Evolutionary conservation across 2,888 invertebrate genomes (phyloP).

Genomic region (Drosophila niveifrons): DNA sequence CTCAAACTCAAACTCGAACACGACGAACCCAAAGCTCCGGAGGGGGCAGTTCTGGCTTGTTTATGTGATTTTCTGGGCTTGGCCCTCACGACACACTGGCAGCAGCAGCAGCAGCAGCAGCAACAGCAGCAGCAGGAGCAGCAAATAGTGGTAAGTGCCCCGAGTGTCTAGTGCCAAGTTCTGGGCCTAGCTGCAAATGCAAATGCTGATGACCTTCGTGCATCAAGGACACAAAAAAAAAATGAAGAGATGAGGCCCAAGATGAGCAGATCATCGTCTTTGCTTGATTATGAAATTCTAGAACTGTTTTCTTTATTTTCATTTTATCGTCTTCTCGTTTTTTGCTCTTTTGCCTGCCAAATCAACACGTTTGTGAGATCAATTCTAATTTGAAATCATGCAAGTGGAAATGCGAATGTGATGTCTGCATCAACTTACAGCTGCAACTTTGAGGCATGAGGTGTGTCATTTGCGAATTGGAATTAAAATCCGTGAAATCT

Average conservation of each 20-base stretch:
- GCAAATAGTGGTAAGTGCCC: constrained; percentile 29
- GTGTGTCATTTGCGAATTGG: constrained; percentile 7
- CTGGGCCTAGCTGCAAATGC: constrained; percentile 70
- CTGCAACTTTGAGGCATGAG: constrained; percentile 4
- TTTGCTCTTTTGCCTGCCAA: neutral
- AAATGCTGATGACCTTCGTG: constrained; percentile 75
- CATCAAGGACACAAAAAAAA: constrained; percentile 61
- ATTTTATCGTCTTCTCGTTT: neutral
- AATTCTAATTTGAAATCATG: constrained; percentile 63
- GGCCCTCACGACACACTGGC: constrained; percentile 64
- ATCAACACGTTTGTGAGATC: constrained; percentile 18
- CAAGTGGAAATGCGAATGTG: constrained; percentile 63
- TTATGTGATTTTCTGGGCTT: constrained; percentile 74
- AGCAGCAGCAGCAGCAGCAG: constrained; percentile 1
- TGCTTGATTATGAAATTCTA: constrained; percentile 11
- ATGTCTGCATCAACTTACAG: constrained; percentile 44
- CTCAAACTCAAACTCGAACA: constrained; percentile 2
- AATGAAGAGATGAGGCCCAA: neutral
- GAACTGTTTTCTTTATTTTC: neutral
- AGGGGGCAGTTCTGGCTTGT: constrained; percentile 51
- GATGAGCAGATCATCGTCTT: neutral
- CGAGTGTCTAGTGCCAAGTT: neutral
- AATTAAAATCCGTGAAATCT: constrained; percentile 19
- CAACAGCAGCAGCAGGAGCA: neutral
- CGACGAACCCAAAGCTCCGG: neutral